Evolutionary conservation across 2,888 invertebrate genomes (phyloP).

Genomic region (Crematogaster levior): DNA sequence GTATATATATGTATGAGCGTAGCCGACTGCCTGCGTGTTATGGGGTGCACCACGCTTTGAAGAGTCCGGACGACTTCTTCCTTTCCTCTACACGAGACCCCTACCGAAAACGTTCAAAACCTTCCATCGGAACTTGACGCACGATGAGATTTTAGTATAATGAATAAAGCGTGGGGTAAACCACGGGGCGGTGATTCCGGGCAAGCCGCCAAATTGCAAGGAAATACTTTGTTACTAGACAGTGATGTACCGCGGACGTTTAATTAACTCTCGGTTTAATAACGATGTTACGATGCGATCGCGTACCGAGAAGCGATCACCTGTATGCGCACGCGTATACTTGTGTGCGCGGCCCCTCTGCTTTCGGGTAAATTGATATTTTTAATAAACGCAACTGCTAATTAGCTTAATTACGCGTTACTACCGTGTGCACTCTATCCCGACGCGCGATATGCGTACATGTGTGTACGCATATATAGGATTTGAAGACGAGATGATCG

Average conservation of each 20-base stretch:
- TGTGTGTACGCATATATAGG: background rate
- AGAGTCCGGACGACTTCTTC: constrained; percentile 35
- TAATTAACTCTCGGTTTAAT: constrained; percentile 47
- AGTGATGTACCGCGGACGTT: constrained; percentile 50
- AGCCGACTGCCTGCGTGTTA: constrained; percentile 63
- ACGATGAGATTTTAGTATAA: constrained; percentile 36
- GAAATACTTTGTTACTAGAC: constrained; percentile 47
- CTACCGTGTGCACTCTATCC: constrained; percentile 36
- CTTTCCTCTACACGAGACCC: constrained; percentile 5
- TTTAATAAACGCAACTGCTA: constrained; percentile 47
- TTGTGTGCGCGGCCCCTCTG: background rate
- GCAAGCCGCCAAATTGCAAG: constrained; percentile 41
- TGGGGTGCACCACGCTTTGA: constrained; percentile 32
- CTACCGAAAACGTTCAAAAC: constrained; percentile 54
- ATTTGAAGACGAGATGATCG: constrained; percentile 42
- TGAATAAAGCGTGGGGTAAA: constrained; percentile 48
- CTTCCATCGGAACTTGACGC: constrained; percentile 38
- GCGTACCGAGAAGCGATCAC: constrained; percentile 30
- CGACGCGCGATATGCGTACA: background rate
- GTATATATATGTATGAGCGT: background rate
- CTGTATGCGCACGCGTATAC: background rate
- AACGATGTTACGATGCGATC: constrained; percentile 47
- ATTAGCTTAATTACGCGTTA: constrained; percentile 48
- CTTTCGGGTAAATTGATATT: constrained; percentile 48
- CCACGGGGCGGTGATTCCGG: constrained; percentile 30